Conservation (phyloP, 2,888 invertebrate genomes). For the Scrobipalpa costella region DNA sequence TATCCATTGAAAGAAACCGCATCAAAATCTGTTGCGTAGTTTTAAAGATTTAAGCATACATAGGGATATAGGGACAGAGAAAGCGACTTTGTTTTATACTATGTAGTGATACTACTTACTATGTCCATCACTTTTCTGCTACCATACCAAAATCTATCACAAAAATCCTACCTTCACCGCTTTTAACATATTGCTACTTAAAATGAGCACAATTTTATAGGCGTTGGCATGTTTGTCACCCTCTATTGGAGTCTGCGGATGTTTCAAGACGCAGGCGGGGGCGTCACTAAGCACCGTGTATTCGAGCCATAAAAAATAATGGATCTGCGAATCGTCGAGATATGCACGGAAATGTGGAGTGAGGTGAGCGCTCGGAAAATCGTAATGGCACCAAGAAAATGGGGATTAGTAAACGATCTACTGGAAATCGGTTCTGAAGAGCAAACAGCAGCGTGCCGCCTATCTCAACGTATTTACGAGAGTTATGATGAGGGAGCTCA, state of each 20-base stretch:
- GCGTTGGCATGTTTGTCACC: conserved; percentile 52
- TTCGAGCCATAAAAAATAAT: conserved; percentile 80
- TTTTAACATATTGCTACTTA: too few species aligned
- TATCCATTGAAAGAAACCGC: too few species aligned
- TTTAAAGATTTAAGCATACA: too few species aligned
- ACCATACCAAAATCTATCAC: too few species aligned
- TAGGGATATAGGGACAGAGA: too few species aligned
- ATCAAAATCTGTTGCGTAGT: too few species aligned
- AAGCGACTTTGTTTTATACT: too few species aligned
- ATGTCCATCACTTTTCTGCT: too few species aligned
- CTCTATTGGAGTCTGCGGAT: conserved; percentile 46
- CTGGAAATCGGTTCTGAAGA: conserved; percentile 70
- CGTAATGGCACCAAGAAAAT: conserved; percentile 78
- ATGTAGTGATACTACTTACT: too few species aligned
- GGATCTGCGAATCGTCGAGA: conserved; percentile 79
- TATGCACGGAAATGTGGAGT: conserved; percentile 80
- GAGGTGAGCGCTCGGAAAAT: conserved; percentile 77
- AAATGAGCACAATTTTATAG: conserved; percentile 29
- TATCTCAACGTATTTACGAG: conserved; percentile 24
- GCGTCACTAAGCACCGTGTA: conserved; percentile 72
- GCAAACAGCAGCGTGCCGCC: conserved; percentile 45
- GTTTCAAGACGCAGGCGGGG: conserved; percentile 65
- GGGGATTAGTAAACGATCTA: conserved; percentile 80
- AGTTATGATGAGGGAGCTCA: conserved; percentile 18
- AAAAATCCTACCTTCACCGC: too few species aligned